A percentile compares a stretch with the other conserved stretches of the same genome.
phyloP scores from a whole-genome alignment of 1,140 invertebrate genomes.

The Eueides isabella region DNA sequence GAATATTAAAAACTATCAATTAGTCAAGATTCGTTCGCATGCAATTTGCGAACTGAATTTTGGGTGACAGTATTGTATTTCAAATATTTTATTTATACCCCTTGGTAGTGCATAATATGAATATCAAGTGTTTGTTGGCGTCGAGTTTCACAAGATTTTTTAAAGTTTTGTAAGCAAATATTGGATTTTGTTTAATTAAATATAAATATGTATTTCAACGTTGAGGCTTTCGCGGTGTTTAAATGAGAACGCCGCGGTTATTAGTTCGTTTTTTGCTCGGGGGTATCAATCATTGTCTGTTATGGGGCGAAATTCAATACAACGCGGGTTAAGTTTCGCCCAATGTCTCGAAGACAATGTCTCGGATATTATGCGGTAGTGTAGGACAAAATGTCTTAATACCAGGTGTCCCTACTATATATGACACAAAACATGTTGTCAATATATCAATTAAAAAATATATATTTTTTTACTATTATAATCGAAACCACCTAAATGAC shows the following conservation, averaged over 20 bases:
- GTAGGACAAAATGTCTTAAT: no score
- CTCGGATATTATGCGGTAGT: no score
- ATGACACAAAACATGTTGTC: no score
- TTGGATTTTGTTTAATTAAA: not conserved
- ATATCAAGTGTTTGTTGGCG: slow-evolving; percentile 15
- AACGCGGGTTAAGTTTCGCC: no score
- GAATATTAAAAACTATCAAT: slow-evolving; percentile 33
- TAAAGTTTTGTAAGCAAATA: not conserved
- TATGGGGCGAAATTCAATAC: no score
- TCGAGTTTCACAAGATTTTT: not conserved
- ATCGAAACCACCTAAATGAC: no score
- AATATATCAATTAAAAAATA: no score
- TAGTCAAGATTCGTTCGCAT: slow-evolving; percentile 25
- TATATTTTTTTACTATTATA: no score
- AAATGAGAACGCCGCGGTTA: not conserved
- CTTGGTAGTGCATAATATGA: slow-evolving; percentile 10
- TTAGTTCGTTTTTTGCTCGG: no score
- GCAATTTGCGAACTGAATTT: slow-evolving; percentile 29
- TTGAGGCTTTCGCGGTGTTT: not conserved
- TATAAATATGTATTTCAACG: not conserved
- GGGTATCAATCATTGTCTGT: no score
- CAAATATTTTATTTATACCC: slow-evolving; percentile 21
- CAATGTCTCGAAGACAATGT: no score
- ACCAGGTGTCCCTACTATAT: no score
- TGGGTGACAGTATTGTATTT: slow-evolving; percentile 14